Evolutionary conservation across 2,888 invertebrate species (phyloP).

Genomic region (Morinoia aosen): DNA sequence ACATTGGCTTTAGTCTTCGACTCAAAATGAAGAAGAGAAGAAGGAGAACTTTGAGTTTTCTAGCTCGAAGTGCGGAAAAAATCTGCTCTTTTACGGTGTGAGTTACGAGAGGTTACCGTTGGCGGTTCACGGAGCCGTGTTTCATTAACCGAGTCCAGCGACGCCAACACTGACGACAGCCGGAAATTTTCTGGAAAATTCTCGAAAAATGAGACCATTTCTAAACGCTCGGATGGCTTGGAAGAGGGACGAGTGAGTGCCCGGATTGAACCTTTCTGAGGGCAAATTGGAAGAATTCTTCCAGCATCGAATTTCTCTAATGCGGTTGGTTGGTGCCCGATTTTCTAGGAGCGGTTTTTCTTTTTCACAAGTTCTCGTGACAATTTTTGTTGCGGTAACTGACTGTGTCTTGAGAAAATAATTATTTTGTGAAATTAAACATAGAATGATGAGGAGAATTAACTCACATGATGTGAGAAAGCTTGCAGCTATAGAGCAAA

Average conservation of each 20-base stretch:
- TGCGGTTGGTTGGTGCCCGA: background rate
- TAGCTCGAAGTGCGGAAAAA: background rate
- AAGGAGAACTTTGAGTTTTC: background rate
- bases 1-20: background rate
- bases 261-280: background rate
- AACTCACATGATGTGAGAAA: background rate
- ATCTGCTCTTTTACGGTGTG: background rate
- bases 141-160: constrained; percentile 30
- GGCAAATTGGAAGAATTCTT: background rate
- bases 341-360: background rate
- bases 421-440: background rate
- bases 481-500: background rate
- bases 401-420: background rate
- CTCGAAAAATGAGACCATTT: constrained; percentile 18
- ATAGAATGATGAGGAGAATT: background rate
- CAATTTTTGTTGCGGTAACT: background rate
- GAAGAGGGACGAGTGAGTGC: background rate
- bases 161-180: constrained; percentile 5
- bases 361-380: background rate
- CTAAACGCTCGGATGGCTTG: background rate
- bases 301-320: constrained; percentile 4
- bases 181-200: constrained; percentile 24
- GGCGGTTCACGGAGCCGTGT: constrained; percentile 9
- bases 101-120: background rate
- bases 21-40: background rate